A percentile compares a stretch with the other conserved stretches of the same genome.
Evolutionary conservation across 2,888 invertebrate species (phyloP).

Genomic region (Diarsia brunnea): DNA sequence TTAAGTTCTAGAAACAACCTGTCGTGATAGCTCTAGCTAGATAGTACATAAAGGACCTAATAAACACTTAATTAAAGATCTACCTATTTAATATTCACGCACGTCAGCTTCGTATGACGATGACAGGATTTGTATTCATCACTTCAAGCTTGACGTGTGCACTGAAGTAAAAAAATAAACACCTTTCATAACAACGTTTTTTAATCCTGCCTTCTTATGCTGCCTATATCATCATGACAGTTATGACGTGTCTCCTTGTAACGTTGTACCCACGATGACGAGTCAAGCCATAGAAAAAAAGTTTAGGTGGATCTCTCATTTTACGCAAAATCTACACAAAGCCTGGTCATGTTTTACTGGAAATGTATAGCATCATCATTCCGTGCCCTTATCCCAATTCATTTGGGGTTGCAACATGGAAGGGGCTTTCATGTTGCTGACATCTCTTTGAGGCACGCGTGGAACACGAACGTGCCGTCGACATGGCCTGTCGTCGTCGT

Average conservation of each 20-base stretch:
- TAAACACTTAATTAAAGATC: neutral
- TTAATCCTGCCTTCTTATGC: neutral
- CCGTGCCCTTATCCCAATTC: too few relatives aligned
- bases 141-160: constrained; percentile 25
- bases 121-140: neutral
- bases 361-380: too few relatives aligned
- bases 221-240: neutral
- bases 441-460: too few relatives aligned
- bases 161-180: neutral
- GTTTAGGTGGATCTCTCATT: too few relatives aligned
- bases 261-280: neutral
- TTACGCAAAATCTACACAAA: too few relatives aligned
- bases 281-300: too few relatives aligned
- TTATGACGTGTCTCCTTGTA: neutral
- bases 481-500: too few relatives aligned
- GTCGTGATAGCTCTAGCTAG: neutral
- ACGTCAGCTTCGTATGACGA: neutral
- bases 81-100: neutral
- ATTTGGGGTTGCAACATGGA: too few relatives aligned
- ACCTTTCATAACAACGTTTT: neutral
- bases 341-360: too few relatives aligned
- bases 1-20: neutral
- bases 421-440: too few relatives aligned
- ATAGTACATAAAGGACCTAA: neutral
- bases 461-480: too few relatives aligned